These are phyloP conservation scores for Fragariocoptes setiger DNA, from an alignment of 1,140 invertebrate species.

Conservation along the genomic window DNA sequence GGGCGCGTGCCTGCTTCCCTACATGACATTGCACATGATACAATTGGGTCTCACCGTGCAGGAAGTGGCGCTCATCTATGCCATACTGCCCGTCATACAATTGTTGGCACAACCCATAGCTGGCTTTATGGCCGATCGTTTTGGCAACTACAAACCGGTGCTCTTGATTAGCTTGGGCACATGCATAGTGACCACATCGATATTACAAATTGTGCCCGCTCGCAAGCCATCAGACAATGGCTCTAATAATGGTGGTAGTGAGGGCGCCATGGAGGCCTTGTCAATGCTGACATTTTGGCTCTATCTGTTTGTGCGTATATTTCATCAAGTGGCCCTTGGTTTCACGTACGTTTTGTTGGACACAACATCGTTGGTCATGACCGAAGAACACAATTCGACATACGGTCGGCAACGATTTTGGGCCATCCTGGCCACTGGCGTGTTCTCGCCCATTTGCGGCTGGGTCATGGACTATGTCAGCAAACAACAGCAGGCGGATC, in stretches of 20 bases:
- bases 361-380: constrained; percentile 40
- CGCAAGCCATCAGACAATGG: constrained; percentile 36
- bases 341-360: constrained; percentile 44
- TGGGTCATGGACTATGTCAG: constrained; percentile 33
- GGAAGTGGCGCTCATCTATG: constrained; percentile 53
- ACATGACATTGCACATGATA: constrained; percentile 51
- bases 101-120: constrained; percentile 43
- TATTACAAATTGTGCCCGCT: constrained; percentile 41
- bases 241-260: constrained; percentile 37
- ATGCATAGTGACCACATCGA: constrained; percentile 27
- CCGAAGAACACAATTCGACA: constrained; percentile 38
- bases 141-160: constrained; percentile 38
- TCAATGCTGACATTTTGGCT: constrained; percentile 32
- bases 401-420: constrained; percentile 45
- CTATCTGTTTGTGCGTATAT: constrained; percentile 34
- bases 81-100: constrained; percentile 37
- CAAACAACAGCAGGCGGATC: constrained; percentile 17
- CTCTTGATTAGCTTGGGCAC: constrained; percentile 30
- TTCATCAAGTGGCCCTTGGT: constrained; percentile 39
- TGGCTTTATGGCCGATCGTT: constrained; percentile 42
- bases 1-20: constrained; percentile 38
- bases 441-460: constrained; percentile 40
- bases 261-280: not conserved
- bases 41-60: constrained; percentile 44
- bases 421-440: constrained; percentile 40